Evolutionary conservation across 2,113 vertebrate genomes (phyloP).

Genomic region (Grus americana): DNA sequence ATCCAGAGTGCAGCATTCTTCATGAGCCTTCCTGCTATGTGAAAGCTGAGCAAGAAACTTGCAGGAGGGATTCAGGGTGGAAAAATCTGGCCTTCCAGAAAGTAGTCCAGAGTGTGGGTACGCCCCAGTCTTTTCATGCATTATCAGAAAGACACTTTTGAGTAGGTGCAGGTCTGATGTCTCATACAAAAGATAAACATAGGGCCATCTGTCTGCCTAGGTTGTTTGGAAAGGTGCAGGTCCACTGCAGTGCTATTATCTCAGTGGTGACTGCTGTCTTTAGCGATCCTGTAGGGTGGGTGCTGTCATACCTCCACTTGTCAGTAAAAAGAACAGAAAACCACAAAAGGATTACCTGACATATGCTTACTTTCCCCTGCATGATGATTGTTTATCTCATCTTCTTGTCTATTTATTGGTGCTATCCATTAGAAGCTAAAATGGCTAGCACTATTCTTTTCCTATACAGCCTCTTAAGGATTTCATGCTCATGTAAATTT

Average conservation of each 20-base stretch:
- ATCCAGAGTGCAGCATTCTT: not conserved
- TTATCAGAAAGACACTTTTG: not conserved
- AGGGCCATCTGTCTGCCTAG: not conserved
- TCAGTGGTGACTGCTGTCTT: not conserved
- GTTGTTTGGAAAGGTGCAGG: not conserved
- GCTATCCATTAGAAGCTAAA: not conserved
- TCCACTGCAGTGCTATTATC: not conserved
- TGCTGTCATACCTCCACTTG: not conserved
- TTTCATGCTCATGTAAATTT: not conserved
- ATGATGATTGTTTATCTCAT: not conserved
- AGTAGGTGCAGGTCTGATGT: not conserved
- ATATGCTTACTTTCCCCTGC: not conserved
- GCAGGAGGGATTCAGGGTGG: not conserved
- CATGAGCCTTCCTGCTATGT: not conserved
- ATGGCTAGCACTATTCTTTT: not conserved
- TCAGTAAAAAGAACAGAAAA: not conserved
- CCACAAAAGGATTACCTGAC: not conserved
- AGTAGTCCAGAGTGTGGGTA: not conserved
- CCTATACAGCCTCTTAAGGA: not conserved
- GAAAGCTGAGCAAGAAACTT: not conserved
- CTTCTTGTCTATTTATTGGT: not conserved
- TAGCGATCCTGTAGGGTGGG: not conserved
- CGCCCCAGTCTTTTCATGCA: not conserved
- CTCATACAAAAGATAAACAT: not conserved
- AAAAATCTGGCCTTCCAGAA: not conserved